These are phyloP conservation scores for Elachura formosa DNA, from an alignment of 2,113 vertebrate genomes.

Conservation along the genomic window DNA sequence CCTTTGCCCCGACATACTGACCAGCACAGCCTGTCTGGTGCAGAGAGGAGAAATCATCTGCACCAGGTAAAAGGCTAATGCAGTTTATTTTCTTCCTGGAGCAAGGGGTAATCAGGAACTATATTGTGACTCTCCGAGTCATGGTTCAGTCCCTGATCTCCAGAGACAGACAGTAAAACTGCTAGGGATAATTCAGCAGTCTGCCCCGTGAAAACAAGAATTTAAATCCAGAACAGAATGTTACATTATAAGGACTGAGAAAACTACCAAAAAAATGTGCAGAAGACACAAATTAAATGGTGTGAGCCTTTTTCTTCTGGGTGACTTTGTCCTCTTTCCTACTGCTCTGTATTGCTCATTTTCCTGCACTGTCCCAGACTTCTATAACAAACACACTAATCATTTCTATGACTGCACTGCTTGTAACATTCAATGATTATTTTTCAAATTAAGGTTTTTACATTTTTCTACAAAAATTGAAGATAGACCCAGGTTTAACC, in stretches of 20 bases:
- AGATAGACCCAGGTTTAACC: not conserved
- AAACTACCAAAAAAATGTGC: not conserved
- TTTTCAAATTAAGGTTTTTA: not conserved
- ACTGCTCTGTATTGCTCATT: not conserved
- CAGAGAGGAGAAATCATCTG: conserved; percentile 56
- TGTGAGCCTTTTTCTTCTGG: not conserved
- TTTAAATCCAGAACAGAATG: not conserved
- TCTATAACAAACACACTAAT: not conserved
- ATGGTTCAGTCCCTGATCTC: conserved; percentile 29
- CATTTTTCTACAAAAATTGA: not conserved
- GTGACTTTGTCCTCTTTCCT: not conserved
- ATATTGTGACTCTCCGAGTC: conserved; percentile 31
- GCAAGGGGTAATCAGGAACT: conserved; percentile 57
- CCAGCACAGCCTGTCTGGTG: conserved; percentile 52
- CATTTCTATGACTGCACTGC: not conserved
- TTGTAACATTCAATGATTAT: not conserved
- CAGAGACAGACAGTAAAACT: not conserved
- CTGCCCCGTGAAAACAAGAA: not conserved
- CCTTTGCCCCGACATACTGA: conserved; percentile 50
- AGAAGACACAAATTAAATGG: not conserved
- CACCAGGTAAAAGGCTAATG: conserved; percentile 64
- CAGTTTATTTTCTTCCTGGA: conserved; percentile 62
- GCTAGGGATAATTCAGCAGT: not conserved
- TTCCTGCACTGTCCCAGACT: not conserved
- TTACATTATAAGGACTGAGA: not conserved